Base-by-base conservation (phyloP, 1,140 invertebrate species). In the Asobara japonica region DNA sequence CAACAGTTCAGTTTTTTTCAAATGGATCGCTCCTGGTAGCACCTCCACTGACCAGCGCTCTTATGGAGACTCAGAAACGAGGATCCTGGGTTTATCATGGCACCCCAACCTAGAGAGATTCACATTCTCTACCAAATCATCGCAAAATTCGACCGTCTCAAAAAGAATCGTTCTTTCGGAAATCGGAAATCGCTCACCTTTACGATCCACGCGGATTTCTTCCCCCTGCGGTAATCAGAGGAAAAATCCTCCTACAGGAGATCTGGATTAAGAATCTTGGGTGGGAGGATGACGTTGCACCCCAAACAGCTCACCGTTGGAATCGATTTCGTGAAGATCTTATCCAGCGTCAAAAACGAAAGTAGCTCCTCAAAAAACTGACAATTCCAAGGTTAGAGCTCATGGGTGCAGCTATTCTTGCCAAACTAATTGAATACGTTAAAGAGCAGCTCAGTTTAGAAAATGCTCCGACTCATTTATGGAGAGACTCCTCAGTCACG, bases 221-320 rank as follows among this genome's bases (percentile, higher is more conserved):
- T 4, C 61, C 71, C 11, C 74, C 68, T 10, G 64, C 73, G 0
- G 18, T 69, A 1, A 72, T 75, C 10, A 62, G 5, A 66, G 71
- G 72, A 5, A 78, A 77, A 45, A 72, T 76, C 0, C 36, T 79
- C 0, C 13, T 79, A 0, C 73, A 79, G 67, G 73, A 64, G 5
- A 0, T 80, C 31, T 33, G 31, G 31, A 33, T 33, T 33, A 33
- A 4, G 31, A 33, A 33, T 4, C 11, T 33, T 33, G 11, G 5
- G 5, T 33, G 11, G 11, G 31, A 33, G 4, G 31, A 33, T 33
- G 31, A 33, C 4, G 31, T 33, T 33, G 4, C 11, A 11, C 31
- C 31, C 4, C 31, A 33, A 33, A 33, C 11, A 33, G 11, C 11
- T 33, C 4, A 33, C 11, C 11, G 31, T 11, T 33, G 31, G 31